Conservation (phyloP, 2,888 invertebrate genomes). For the Eledona agricola region DNA sequence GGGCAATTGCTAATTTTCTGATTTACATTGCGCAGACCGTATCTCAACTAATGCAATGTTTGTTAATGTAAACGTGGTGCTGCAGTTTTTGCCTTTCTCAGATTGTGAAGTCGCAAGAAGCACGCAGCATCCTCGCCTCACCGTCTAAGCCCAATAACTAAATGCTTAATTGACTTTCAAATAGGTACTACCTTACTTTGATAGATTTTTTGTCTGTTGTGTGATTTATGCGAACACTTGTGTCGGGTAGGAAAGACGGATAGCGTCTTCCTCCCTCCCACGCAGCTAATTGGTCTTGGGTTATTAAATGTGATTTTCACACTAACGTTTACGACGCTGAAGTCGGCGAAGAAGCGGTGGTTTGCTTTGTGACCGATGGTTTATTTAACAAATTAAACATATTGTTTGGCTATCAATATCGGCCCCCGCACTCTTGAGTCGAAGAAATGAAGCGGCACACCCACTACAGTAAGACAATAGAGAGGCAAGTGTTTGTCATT, state of each 20-base stretch:
- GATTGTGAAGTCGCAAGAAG: conserved; percentile 13
- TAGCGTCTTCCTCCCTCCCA: conserved; percentile 15
- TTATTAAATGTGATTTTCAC: conserved; percentile 37
- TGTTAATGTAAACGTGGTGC: conserved; percentile 32
- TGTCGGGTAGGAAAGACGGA: conserved; percentile 2
- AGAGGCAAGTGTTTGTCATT: conserved; percentile 40
- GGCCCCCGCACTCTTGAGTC: conserved; percentile 34
- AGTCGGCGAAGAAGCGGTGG: conserved; percentile 30
- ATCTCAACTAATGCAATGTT: conserved; percentile 32
- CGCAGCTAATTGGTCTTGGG: conserved; percentile 30
- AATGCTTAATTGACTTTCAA: conserved; percentile 29
- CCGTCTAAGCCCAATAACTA: conserved; percentile 16
- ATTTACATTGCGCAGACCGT: conserved; percentile 35
- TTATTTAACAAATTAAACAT: conserved; percentile 40
- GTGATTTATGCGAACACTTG: conserved; percentile 29
- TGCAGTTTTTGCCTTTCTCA: conserved; percentile 17
- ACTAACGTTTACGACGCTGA: conserved; percentile 37
- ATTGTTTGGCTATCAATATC: conserved; percentile 40
- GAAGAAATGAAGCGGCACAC: conserved; percentile 39
- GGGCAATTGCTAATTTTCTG: conserved; percentile 36
- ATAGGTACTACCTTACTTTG: conserved; percentile 19
- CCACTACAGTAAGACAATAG: conserved; percentile 39
- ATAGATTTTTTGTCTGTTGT: conserved; percentile 24
- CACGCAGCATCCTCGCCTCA: conserved; percentile 2
- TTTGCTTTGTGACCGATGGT: conserved; percentile 33